Conservation (phyloP, 2,888 invertebrate species). For the Ligdia adustata region DNA sequence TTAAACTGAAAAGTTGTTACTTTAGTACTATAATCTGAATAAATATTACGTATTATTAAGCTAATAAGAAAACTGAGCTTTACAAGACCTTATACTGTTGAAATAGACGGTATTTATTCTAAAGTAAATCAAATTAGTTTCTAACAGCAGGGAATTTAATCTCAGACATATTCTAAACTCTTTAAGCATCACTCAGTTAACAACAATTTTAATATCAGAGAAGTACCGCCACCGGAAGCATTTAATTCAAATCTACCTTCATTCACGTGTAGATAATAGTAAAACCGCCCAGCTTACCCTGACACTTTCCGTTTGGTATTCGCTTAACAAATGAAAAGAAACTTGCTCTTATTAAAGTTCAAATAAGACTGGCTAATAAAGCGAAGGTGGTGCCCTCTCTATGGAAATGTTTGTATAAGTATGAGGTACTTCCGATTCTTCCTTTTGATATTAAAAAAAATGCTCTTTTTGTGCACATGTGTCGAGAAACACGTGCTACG, state of each 20-base stretch:
- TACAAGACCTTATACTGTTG: too few species aligned
- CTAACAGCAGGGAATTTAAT: too few species aligned
- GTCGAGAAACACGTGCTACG: conserved; percentile 50
- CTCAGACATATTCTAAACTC: too few species aligned
- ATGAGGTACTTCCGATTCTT: conserved; percentile 56
- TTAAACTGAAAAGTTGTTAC: too few species aligned
- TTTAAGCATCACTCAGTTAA: conserved; percentile 30
- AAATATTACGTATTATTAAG: too few species aligned
- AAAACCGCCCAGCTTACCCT: neutral
- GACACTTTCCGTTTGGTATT: conserved; percentile 4
- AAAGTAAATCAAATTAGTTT: too few species aligned
- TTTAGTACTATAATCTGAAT: too few species aligned
- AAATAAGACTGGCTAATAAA: conserved; percentile 15
- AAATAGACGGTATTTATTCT: too few species aligned
- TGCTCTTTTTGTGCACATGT: conserved; percentile 49
- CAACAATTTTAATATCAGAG: conserved; percentile 29
- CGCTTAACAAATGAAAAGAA: conserved; percentile 5
- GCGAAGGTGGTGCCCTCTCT: conserved; percentile 19
- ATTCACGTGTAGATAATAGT: conserved; percentile 31
- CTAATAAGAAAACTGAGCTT: too few species aligned
- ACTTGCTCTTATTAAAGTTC: conserved; percentile 20
- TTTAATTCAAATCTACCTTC: conserved; percentile 30
- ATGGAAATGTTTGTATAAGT: conserved; percentile 34
- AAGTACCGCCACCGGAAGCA: conserved; percentile 35
- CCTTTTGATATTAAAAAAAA: conserved; percentile 47